phyloP scores from a whole-genome alignment of 1,140 invertebrate species.

The Vanessa tameamea region DNA sequence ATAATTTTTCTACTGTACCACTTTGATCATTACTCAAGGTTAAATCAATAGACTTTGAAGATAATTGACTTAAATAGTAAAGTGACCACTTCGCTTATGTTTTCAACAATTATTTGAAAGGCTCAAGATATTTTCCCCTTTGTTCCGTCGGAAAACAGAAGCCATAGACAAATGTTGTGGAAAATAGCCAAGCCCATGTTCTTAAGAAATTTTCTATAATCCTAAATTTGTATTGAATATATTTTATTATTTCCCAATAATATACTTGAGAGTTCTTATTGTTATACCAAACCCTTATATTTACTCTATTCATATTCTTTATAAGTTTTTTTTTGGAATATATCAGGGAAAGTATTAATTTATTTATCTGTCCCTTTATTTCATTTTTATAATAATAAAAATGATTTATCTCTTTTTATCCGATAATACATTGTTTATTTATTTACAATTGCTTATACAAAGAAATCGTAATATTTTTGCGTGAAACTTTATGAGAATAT shows the following conservation, averaged over 20 bases:
- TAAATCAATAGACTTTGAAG: conserved; percentile 23
- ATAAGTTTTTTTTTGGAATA: too few species aligned
- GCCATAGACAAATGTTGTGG: conserved; percentile 6
- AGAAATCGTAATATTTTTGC: too few species aligned
- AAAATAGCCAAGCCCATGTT: background rate
- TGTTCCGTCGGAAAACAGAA: conserved; percentile 20
- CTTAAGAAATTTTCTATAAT: conserved; percentile 10
- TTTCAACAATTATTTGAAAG: conserved; percentile 13
- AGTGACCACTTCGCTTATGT: conserved; percentile 15
- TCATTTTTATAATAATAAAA: too few species aligned
- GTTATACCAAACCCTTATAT: too few species aligned
- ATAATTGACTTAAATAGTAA: conserved; percentile 20
- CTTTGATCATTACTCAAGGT: background rate
- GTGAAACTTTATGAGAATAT: too few species aligned
- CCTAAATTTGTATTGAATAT: conserved; percentile 14
- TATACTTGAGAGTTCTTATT: background rate
- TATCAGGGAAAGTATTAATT: too few species aligned
- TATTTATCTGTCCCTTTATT: too few species aligned
- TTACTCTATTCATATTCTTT: too few species aligned
- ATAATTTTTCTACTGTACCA: too few species aligned
- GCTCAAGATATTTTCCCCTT: conserved; percentile 10
- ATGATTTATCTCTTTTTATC: too few species aligned
- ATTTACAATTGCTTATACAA: too few species aligned
- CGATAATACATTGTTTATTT: too few species aligned
- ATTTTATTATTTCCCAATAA: background rate